These are phyloP conservation scores for Distichodus sexfasciatus DNA, from an alignment of 2,797 vertebrate genomes.

Conservation along the genomic window DNA sequence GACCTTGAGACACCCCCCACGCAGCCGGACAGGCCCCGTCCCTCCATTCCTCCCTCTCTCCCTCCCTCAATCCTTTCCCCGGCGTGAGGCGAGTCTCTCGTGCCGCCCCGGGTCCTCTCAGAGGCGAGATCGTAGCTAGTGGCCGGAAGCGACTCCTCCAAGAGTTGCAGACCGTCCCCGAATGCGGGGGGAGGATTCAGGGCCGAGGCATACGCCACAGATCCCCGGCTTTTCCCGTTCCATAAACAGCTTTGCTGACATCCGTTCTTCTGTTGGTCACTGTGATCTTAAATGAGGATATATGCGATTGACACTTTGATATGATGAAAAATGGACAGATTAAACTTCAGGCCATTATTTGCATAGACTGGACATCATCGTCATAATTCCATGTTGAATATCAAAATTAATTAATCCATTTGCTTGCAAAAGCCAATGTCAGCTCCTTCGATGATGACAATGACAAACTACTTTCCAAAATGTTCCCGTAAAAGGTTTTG, in stretches of 20 bases:
- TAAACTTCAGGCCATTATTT: too few relatives aligned
- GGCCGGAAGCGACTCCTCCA: too few relatives aligned
- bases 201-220: constrained; percentile 30
- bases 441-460: background rate
- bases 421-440: background rate
- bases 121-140: too few relatives aligned
- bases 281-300: too few relatives aligned
- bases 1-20: constrained; percentile 70
- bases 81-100: constrained; percentile 37
- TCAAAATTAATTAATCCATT: background rate
- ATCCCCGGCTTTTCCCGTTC: constrained; percentile 3
- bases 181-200: constrained; percentile 42
- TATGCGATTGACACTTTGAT: too few relatives aligned
- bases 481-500: constrained; percentile 12
- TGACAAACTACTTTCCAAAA: constrained; percentile 10
- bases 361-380: too few relatives aligned
- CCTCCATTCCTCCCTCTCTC: too few relatives aligned
- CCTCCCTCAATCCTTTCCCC: too few relatives aligned
- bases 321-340: too few relatives aligned
- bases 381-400: background rate
- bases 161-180: too few relatives aligned
- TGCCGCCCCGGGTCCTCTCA: constrained; percentile 25
- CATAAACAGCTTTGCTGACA: background rate
- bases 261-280: background rate
- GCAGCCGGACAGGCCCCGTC: constrained; percentile 10